These are phyloP conservation scores for Galerucella calmariensis DNA, from an alignment of 2,888 invertebrate genomes.

Conservation along the genomic window DNA sequence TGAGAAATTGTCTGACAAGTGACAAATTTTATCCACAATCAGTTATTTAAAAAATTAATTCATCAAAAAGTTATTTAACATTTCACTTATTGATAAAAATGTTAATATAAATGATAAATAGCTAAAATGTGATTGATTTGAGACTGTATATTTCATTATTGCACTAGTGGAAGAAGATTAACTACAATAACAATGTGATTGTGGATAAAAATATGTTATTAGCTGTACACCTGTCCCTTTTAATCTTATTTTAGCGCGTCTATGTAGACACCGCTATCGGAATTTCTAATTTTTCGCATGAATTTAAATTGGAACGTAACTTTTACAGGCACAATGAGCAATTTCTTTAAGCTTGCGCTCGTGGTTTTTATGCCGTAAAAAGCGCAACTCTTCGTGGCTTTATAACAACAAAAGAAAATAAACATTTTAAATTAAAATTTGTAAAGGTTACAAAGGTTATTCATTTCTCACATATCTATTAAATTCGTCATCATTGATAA, in stretches of 20 bases:
- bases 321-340: slow-evolving; percentile 33
- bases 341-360: slow-evolving; percentile 25
- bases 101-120: no score
- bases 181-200: no score
- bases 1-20: no score
- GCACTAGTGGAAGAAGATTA: no score
- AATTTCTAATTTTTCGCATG: slow-evolving; percentile 36
- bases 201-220: no score
- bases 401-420: slow-evolving; percentile 18
- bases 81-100: no score
- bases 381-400: slow-evolving; percentile 6
- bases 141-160: no score
- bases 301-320: slow-evolving; percentile 33
- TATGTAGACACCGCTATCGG: slow-evolving; percentile 14
- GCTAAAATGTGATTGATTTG: no score
- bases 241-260: background rate
- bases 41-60: no score
- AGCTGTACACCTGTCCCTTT: background rate
- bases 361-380: slow-evolving; percentile 11
- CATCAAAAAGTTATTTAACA: no score
- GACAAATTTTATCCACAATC: no score
- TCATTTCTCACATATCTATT: slow-evolving; percentile 13
- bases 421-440: slow-evolving; percentile 25
- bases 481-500: background rate
- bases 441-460: slow-evolving; percentile 18